Conservation (phyloP, 2,888 invertebrate species). For the Chymomyza procnemis region DNA sequence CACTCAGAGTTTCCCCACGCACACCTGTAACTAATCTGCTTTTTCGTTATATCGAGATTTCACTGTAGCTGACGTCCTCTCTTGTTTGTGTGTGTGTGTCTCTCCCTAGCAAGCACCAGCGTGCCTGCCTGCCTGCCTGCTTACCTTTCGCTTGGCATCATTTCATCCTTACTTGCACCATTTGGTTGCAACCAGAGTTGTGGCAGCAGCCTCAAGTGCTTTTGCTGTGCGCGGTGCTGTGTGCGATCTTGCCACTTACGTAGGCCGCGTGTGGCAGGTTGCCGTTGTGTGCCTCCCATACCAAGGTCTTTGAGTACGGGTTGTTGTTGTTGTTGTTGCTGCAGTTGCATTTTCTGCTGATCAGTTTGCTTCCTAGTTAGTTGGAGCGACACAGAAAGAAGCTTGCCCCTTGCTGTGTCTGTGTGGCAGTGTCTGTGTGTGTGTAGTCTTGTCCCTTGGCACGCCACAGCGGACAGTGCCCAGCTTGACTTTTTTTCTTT, state of each 20-base stretch:
- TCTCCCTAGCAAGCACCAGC: constrained; percentile 16
- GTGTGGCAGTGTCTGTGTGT: constrained; percentile 24
- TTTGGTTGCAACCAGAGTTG: constrained; percentile 38
- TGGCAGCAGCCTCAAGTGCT: constrained; percentile 37
- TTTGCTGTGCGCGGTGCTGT: constrained; percentile 26
- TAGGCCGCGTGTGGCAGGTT: constrained; percentile 72
- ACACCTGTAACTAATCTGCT: too few species aligned
- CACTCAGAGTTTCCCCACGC: too few species aligned
- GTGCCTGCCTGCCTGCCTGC: constrained; percentile 39
- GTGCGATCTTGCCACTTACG: constrained; percentile 74
- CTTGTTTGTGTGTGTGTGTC: constrained; percentile 9
- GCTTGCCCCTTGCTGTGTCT: constrained; percentile 35
- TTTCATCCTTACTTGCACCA: not conserved
- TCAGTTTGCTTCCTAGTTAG: constrained; percentile 74
- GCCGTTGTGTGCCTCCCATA: constrained; percentile 53
- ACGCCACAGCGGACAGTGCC: not conserved
- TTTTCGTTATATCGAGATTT: not conserved
- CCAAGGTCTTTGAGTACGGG: constrained; percentile 61
- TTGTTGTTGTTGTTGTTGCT: constrained; percentile 40
- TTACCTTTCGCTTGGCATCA: constrained; percentile 69
- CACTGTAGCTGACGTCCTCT: not conserved
- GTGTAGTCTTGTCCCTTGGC: constrained; percentile 22
- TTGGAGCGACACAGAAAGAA: not conserved
- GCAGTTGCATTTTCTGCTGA: constrained; percentile 41
- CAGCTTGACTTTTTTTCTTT: constrained; percentile 6